Conservation (phyloP, 2,888 invertebrate species). For the Lamellibrachia satsuma region DNA sequence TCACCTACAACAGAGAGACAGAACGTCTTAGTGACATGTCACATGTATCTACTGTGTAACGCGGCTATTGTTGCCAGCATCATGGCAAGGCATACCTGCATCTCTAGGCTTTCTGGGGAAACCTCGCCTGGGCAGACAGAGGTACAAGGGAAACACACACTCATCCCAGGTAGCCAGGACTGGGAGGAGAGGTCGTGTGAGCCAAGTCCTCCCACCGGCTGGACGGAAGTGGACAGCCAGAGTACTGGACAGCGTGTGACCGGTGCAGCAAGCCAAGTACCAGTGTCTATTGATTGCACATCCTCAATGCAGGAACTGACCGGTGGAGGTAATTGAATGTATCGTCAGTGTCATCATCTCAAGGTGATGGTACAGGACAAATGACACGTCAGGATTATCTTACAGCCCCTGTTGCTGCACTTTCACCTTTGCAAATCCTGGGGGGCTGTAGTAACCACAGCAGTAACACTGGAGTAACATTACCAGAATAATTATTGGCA, state of each 20-base stretch:
- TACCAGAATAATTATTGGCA: too few relatives aligned
- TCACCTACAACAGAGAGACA: slow-evolving; percentile 30
- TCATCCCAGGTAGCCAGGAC: neutral
- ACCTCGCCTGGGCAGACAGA: neutral
- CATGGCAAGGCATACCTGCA: neutral
- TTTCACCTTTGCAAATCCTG: too few relatives aligned
- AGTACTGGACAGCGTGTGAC: neutral
- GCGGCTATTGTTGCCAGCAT: neutral
- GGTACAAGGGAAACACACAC: neutral
- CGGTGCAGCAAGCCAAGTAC: neutral
- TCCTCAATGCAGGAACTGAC: neutral
- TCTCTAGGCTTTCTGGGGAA: neutral
- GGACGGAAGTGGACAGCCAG: neutral
- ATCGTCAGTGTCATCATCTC: neutral
- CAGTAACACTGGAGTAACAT: too few relatives aligned
- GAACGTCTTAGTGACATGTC: neutral
- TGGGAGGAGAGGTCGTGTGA: neutral
- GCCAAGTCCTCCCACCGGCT: neutral
- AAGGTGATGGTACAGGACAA: neutral
- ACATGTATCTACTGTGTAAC: neutral
- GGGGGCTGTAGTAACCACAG: too few relatives aligned
- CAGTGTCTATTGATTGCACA: neutral
- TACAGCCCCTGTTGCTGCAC: neutral
- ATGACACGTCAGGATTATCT: neutral
- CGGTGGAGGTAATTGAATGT: neutral